phyloP scores from a whole-genome alignment of 2,797 vertebrate genomes.

The Linurgus olivaceus region DNA sequence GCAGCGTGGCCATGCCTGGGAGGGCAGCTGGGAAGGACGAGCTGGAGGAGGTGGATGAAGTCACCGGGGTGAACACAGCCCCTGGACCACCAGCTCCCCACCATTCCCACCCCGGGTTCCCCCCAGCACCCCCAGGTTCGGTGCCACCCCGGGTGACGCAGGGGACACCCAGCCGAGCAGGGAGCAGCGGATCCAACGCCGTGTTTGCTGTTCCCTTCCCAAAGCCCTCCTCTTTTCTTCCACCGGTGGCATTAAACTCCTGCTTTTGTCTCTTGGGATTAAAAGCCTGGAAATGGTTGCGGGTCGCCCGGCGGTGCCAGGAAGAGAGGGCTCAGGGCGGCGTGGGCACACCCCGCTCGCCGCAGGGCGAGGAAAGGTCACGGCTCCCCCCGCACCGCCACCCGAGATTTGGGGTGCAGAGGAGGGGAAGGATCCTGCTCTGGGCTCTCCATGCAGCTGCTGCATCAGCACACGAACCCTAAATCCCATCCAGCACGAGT shows the following conservation, averaged over 20 bases:
- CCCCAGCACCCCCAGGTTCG: not conserved
- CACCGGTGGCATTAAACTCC: not conserved
- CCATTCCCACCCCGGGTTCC: fast-evolving
- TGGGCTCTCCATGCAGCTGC: not conserved
- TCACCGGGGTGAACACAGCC: not conserved
- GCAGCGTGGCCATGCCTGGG: fast-evolving
- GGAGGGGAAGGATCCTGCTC: fast-evolving
- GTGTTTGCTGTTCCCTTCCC: constrained; percentile 62
- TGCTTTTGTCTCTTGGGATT: constrained; percentile 56
- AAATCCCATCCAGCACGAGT: fast-evolving
- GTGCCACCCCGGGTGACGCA: not conserved
- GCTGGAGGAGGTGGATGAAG: fast-evolving
- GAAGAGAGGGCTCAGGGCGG: not conserved
- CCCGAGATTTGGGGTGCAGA: not conserved
- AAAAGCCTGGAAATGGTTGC: constrained; percentile 28
- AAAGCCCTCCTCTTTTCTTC: constrained; percentile 34
- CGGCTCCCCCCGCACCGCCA: fast-evolving
- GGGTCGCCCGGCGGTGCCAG: not conserved
- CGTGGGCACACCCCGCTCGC: not conserved
- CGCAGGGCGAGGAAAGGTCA: not conserved
- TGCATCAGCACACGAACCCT: fast-evolving
- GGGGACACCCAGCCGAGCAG: not conserved
- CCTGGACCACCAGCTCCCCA: not conserved
- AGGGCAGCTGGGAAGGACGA: not conserved
- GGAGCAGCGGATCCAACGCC: not conserved